A percentile compares a stretch with the other conserved stretches of the same genome.
These are phyloP conservation scores for Phthorimaea operculella DNA, from an alignment of 1,140 invertebrate species.

Conservation along the genomic window DNA sequence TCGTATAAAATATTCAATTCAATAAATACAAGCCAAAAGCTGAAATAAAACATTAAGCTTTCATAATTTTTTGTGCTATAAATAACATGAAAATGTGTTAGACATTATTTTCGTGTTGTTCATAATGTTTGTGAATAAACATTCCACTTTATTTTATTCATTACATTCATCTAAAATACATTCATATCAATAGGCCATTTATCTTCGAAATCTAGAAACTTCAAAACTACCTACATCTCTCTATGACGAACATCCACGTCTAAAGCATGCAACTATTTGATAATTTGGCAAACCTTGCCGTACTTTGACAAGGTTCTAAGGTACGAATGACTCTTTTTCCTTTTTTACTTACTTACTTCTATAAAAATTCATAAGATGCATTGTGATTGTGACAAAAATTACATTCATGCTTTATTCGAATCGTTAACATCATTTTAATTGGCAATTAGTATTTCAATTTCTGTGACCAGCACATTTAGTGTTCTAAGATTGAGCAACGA, in stretches of 20 bases:
- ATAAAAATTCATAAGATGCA: slow-evolving; percentile 45
- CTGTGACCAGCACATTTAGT: slow-evolving; percentile 41
- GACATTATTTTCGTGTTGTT: no score
- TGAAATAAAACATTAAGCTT: no score
- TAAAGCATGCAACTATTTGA: slow-evolving; percentile 51
- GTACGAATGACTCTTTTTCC: not conserved
- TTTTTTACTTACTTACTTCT: not conserved
- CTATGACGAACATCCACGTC: slow-evolving; percentile 52
- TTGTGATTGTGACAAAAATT: slow-evolving; percentile 13
- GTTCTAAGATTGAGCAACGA: slow-evolving; percentile 35
- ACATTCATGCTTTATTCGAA: no score
- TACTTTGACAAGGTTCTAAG: not conserved
- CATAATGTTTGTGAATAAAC: no score
- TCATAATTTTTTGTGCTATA: no score
- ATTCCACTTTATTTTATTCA: not conserved
- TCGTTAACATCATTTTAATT: slow-evolving; percentile 24
- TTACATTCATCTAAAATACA: not conserved
- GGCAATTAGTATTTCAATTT: slow-evolving; percentile 30
- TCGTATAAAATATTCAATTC: no score
- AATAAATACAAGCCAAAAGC: no score
- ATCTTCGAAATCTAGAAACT: slow-evolving; percentile 32
- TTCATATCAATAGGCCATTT: slow-evolving; percentile 33
- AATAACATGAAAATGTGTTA: no score
- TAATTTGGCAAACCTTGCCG: not conserved
- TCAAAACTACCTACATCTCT: slow-evolving; percentile 50